Conservation (phyloP, 2,888 invertebrate species). For the Eilema caniola region DNA sequence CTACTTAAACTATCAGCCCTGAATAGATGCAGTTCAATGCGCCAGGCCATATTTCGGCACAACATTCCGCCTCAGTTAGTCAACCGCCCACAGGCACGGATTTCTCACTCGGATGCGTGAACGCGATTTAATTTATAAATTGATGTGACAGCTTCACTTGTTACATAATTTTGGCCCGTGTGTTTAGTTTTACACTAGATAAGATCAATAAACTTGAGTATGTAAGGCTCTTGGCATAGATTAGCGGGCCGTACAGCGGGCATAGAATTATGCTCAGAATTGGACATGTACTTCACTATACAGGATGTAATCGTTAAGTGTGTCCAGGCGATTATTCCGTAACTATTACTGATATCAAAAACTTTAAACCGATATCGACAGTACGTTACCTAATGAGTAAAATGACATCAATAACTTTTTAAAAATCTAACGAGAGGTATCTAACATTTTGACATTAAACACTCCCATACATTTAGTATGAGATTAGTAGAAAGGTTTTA, state of each 20-base stretch:
- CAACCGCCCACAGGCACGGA: conserved; percentile 52
- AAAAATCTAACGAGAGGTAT: too few species aligned
- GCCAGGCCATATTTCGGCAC: conserved; percentile 49
- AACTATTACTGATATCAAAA: too few species aligned
- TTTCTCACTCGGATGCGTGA: conserved; percentile 48
- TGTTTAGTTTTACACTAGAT: conserved; percentile 35
- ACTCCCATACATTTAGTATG: too few species aligned
- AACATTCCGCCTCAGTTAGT: conserved; percentile 55
- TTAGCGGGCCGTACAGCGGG: not conserved
- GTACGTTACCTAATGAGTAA: too few species aligned
- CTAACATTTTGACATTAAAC: too few species aligned
- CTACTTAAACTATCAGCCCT: conserved; percentile 31
- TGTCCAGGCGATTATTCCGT: too few species aligned
- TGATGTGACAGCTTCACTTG: conserved; percentile 50
- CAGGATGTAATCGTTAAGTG: too few species aligned
- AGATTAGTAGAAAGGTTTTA: too few species aligned
- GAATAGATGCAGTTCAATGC: conserved; percentile 58
- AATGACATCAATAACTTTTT: too few species aligned
- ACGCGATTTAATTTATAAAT: conserved; percentile 43
- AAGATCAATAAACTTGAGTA: conserved; percentile 21
- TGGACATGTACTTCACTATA: not conserved
- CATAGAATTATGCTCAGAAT: not conserved
- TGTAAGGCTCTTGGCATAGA: not conserved
- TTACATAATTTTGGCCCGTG: conserved; percentile 36
- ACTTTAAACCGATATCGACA: too few species aligned